Evolutionary conservation across 2,888 invertebrate species (phyloP).

Genomic region (Scaptomyza caliginosa): DNA sequence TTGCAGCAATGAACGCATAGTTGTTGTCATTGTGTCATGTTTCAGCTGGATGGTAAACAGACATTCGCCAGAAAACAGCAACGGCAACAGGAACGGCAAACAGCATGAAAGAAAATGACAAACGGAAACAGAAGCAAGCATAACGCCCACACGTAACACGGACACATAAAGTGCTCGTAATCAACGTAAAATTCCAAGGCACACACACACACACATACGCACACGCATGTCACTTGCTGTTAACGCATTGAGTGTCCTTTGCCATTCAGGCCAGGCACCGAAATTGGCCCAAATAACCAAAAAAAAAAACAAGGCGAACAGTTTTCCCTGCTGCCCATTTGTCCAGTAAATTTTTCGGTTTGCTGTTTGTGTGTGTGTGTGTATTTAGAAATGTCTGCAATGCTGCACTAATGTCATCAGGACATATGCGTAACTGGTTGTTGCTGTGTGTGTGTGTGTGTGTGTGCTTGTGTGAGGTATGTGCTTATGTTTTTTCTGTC

Average conservation of each 20-base stretch:
- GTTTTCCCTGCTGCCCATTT: slow-evolving; percentile 44
- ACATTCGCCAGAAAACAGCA: slow-evolving; percentile 28
- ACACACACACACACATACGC: slow-evolving; percentile 31
- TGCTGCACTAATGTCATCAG: slow-evolving; percentile 76
- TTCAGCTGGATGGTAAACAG: slow-evolving; percentile 56
- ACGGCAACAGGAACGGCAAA: slow-evolving; percentile 8
- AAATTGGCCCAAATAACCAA: slow-evolving; percentile 41
- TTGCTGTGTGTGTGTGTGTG: slow-evolving; percentile 5
- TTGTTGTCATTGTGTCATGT: slow-evolving; percentile 53
- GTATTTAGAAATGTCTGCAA: slow-evolving; percentile 64
- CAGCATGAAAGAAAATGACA: not conserved
- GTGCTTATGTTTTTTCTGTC: slow-evolving; percentile 15
- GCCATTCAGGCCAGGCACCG: slow-evolving; percentile 30
- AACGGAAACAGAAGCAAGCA: slow-evolving; percentile 5
- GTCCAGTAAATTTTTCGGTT: slow-evolving; percentile 51
- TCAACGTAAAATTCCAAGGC: slow-evolving; percentile 72
- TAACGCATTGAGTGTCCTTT: slow-evolving; percentile 62
- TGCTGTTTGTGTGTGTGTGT: slow-evolving; percentile 19
- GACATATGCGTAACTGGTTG: slow-evolving; percentile 67
- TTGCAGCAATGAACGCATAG: slow-evolving; percentile 73
- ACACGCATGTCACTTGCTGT: slow-evolving; percentile 48
- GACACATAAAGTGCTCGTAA: slow-evolving; percentile 75
- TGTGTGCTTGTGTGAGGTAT: slow-evolving; percentile 4
- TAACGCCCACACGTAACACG: slow-evolving; percentile 72
- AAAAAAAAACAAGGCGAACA: not conserved